These are phyloP conservation scores for Taxidea taxus DNA, from an alignment of 2,113 vertebrate species.

Conservation along the genomic window DNA sequence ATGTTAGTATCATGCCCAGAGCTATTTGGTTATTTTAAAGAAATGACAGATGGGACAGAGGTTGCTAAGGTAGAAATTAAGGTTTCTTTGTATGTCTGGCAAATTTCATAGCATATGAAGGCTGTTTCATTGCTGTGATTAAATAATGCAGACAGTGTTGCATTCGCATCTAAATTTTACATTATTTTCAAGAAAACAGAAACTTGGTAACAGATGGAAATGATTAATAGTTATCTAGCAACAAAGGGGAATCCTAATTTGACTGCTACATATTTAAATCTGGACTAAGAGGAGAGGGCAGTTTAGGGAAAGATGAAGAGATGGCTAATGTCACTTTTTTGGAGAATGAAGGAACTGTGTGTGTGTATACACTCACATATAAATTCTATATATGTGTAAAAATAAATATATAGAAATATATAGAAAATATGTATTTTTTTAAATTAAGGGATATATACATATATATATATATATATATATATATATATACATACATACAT, in stretches of 20 bases:
- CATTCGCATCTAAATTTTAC: constrained; percentile 73
- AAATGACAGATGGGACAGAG: constrained; percentile 70
- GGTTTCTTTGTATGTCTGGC: constrained; percentile 66
- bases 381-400: background rate
- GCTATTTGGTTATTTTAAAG: constrained; percentile 58
- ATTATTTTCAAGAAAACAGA: constrained; percentile 62
- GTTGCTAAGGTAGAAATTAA: constrained; percentile 72
- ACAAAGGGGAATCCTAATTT: constrained; percentile 56
- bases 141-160: constrained; percentile 69
- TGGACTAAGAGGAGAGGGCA: constrained; percentile 36
- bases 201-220: constrained; percentile 55
- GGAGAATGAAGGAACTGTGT: background rate
- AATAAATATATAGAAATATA: background rate
- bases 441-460: background rate
- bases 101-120: constrained; percentile 62
- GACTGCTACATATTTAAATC: constrained; percentile 61
- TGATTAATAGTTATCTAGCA: constrained; percentile 67
- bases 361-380: background rate
- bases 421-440: background rate
- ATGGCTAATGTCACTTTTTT: background rate
- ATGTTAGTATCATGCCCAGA: constrained; percentile 12
- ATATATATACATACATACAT: background rate
- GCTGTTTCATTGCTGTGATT: constrained; percentile 73
- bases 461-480: background rate
- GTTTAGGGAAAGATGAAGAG: constrained; percentile 59